A percentile compares a stretch with the other conserved stretches of the same genome.
phyloP scores from a whole-genome alignment of 1,140 invertebrate species.

The Pseudomyrmex flavicornis region DNA sequence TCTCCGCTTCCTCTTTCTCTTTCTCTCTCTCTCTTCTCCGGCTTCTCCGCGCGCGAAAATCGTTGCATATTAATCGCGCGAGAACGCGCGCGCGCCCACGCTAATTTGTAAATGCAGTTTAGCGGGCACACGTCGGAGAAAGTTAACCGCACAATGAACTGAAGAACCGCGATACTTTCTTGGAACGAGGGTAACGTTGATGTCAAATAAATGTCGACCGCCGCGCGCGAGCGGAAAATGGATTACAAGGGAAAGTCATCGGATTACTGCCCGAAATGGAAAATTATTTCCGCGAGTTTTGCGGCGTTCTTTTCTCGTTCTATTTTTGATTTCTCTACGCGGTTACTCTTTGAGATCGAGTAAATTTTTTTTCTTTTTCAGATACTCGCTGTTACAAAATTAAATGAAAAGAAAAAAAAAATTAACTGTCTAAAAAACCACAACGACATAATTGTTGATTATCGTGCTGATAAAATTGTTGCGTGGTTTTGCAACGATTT shows the following conservation, averaged over 20 bases:
- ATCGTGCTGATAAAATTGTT: not conserved
- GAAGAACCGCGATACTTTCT: slow-evolving; percentile 31
- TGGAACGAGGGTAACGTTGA: not conserved
- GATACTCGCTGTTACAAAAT: not conserved
- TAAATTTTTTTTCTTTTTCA: not conserved
- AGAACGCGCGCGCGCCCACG: not conserved
- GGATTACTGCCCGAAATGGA: not conserved
- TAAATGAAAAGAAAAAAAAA: not conserved
- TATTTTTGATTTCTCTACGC: too few species aligned
- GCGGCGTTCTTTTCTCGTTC: too few species aligned
- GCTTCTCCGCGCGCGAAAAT: not conserved
- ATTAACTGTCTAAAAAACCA: not conserved
- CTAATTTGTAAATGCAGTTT: slow-evolving; percentile 50
- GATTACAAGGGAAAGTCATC: slow-evolving; percentile 20
- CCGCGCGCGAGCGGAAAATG: slow-evolving; percentile 33
- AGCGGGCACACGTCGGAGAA: slow-evolving; percentile 6
- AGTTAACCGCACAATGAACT: slow-evolving; percentile 25
- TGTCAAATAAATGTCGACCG: slow-evolving; percentile 50
- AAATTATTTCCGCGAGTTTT: not conserved
- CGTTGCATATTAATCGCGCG: slow-evolving; percentile 50
- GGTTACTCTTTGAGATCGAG: not conserved
- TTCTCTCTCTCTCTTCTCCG: slow-evolving; percentile 16
- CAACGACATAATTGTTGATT: not conserved
- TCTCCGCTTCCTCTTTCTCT: not conserved
- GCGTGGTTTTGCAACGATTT: not conserved